Conservation (phyloP, 1,140 invertebrate species). For the Muscidifurax raptorellus region DNA sequence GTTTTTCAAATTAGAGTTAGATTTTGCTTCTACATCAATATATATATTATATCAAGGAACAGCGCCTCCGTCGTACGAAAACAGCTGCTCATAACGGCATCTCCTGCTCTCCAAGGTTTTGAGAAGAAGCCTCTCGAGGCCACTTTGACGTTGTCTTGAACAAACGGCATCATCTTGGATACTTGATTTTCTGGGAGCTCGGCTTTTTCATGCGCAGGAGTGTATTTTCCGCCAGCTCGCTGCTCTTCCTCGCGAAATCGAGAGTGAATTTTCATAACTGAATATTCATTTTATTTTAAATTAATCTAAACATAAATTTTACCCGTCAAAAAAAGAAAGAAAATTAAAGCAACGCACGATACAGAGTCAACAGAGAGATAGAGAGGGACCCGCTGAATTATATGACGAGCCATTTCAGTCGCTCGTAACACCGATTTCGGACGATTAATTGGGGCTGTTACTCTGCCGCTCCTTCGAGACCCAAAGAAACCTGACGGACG, state of each 20-base stretch:
- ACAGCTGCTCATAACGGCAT: background rate
- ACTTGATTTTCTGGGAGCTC: conserved; percentile 43
- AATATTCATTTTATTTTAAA: background rate
- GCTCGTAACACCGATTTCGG: conserved; percentile 64
- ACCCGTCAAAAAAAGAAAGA: background rate
- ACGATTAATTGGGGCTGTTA: conserved; percentile 66
- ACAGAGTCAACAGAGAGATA: background rate
- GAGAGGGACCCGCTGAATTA: conserved; percentile 56
- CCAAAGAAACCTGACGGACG: conserved; percentile 61
- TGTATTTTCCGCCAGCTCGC: conserved; percentile 32
- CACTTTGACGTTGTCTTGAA: conserved; percentile 35
- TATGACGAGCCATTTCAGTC: conserved; percentile 57
- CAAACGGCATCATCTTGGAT: conserved; percentile 47
- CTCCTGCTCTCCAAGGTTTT: background rate
- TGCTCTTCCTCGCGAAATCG: background rate
- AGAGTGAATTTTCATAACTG: background rate
- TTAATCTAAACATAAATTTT: no score
- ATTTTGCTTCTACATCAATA: no score
- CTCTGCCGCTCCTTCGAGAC: conserved; percentile 58
- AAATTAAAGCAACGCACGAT: background rate
- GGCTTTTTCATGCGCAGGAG: background rate
- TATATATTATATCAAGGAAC: background rate
- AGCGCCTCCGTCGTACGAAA: background rate
- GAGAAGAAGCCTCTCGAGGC: conserved; percentile 36
- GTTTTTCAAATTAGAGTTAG: no score